phyloP scores from a whole-genome alignment of 2,113 vertebrate genomes.

The Phainopepla nitens region DNA sequence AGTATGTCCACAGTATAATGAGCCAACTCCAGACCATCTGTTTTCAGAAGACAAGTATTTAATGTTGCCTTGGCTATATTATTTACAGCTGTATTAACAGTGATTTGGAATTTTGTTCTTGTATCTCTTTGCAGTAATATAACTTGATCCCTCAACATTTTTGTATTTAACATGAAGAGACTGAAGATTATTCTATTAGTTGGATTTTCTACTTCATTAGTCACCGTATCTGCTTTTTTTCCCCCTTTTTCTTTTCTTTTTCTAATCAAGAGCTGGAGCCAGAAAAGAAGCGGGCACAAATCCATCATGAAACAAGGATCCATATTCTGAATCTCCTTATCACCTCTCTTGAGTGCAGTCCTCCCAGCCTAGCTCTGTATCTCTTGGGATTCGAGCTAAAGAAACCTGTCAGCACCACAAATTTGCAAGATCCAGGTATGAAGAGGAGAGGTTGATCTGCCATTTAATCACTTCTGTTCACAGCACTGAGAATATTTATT shows the following conservation, averaged over 20 bases:
- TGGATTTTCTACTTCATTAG: background rate
- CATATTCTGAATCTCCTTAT: constrained; percentile 97
- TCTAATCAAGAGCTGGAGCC: constrained; percentile 69
- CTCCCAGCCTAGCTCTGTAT: constrained; percentile 90
- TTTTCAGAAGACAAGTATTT: background rate
- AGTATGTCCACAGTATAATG: background rate
- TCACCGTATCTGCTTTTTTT: background rate
- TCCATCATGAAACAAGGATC: constrained; percentile 91
- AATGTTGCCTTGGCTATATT: background rate
- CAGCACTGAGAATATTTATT: background rate
- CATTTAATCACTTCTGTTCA: background rate
- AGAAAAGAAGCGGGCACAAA: constrained; percentile 78
- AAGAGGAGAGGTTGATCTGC: background rate
- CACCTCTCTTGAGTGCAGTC: constrained; percentile 89
- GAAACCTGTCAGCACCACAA: constrained; percentile 92
- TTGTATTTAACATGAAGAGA: background rate
- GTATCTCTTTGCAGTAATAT: background rate
- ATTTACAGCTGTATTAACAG: background rate
- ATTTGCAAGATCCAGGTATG: constrained; percentile 92
- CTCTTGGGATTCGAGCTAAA: constrained; percentile 93
- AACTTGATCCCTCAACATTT: background rate
- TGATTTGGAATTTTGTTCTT: background rate
- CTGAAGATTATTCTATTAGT: background rate
- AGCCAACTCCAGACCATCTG: background rate
- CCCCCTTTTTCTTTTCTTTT: background rate